Percentiles rank a stretch among this genome's conserved stretches.
Conservation (phyloP, 2,888 invertebrate species). For the Agrotis clavis region DNA sequence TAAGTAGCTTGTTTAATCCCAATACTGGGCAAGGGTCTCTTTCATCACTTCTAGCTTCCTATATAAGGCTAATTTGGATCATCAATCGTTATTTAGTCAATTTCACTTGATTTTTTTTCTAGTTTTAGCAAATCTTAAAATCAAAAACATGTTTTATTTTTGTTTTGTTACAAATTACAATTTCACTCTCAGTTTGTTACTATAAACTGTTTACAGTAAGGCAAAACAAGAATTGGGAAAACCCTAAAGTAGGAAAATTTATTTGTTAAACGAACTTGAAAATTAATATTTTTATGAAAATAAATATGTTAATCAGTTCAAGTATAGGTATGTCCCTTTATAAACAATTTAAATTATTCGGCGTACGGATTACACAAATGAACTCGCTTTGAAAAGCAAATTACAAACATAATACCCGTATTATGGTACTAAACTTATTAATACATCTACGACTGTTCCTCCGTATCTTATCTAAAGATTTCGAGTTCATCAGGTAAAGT, state of each 20-base stretch:
- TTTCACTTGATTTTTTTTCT: no score
- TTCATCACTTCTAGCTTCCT: no score
- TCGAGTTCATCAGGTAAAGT: conserved; percentile 53
- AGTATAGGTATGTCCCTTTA: neutral
- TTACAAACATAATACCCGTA: neutral
- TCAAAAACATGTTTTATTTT: neutral
- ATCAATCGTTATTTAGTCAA: no score
- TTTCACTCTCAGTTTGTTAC: neutral
- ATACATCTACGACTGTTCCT: conserved; percentile 7
- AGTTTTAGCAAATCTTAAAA: no score
- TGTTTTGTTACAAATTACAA: neutral
- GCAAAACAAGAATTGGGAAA: no score
- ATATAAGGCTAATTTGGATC: no score
- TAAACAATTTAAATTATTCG: neutral
- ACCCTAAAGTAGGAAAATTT: no score
- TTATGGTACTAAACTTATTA: conserved; percentile 16
- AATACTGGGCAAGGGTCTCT: no score
- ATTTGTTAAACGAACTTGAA: no score
- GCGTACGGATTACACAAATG: neutral
- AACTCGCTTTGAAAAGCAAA: conserved; percentile 18
- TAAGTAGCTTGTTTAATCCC: no score
- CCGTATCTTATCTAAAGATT: conserved; percentile 38
- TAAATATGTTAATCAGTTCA: neutral
- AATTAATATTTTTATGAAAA: neutral
- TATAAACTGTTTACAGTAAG: neutral